Base-by-base conservation (phyloP, 1,140 invertebrate genomes). In the Ceratina australensis region DNA sequence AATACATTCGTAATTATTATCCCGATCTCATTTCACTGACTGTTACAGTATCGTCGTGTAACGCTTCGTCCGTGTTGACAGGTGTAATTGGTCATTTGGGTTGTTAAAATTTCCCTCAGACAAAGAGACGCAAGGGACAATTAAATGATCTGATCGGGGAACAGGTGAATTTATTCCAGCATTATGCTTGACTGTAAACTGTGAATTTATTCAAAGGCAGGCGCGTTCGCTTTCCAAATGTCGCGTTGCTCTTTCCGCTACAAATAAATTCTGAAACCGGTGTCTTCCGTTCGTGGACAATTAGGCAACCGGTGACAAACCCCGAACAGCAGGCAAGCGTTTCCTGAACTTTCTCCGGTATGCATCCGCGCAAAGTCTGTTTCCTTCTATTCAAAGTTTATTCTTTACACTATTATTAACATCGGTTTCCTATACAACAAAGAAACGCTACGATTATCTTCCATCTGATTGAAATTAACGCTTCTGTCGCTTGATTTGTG, bases 151-250 rank as follows among this genome's bases (percentile, higher is more conserved):
- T 24, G 60, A 26, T 33, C 20, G 15, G 15, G 18, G 7, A 24
- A 20, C 59, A 72, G 42, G 18, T 50, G 54, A 68, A 61, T 69
- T 76, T 50, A 60, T 42, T 54, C 16, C 50, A 64, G 66, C 33
- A 79, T 60, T 66, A 52, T 72, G 12, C 63, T 20, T 24, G 24
- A 24, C 13, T 1, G 50, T 5, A 49, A 56, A 78, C 69, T 56
- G 78, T 83, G 80, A 83, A 86, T 81, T 85, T 67, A 57, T 63
- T 74, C 80, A 49, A 59, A 60, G 76, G 72, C 20, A 57, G 72
- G 72, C 63, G 74, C 50, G 72, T 77, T 80, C 88, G 87, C 80
- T 78, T 68, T 74, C 87, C 88, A 87, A 88, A 88, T 89, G 88
- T 88, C 83, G 83, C 83, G 67, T n/a, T 72, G 64, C 52, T 60